Base-by-base conservation (phyloP, 2,797 vertebrate species). In the Columba guinea region DNA sequence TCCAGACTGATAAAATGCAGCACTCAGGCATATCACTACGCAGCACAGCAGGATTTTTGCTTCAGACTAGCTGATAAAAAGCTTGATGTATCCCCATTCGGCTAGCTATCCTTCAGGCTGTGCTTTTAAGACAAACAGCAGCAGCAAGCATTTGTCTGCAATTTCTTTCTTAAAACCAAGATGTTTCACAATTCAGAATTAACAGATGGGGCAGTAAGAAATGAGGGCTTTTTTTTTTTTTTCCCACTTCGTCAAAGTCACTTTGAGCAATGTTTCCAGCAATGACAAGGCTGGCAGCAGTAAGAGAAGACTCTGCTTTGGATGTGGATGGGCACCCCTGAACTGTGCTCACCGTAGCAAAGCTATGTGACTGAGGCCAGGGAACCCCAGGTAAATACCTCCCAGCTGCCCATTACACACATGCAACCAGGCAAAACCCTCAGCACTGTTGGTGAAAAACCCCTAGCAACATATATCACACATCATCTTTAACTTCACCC, bases 121-220 rank as follows among this genome's bases (percentile, higher is more conserved):
- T 70, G 74, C 67, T 95, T 96, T 92, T 89, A 96, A 96, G 86
- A 93, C 92, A 84, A 93, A 91, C 65, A 94, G 78, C 88, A 95
- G 84, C 87, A 94, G 84, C 55, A 73, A 90, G 21, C 71, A 87
- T 90, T 89, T 74, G 75, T 85, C 89, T 93, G 67, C 75, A 80
- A 10, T 53, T 95, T 92, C 94, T 90, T 93, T 74, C 92, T 87
- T 53, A 67, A 93, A 95, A 63, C 49, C 84, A 93, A 84, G 84
- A 64, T 70, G 60, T 37, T 90, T 70, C 69, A 48, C 49, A 84
- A 79, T 67, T 58, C 49, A 35, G 60, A 84, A 73, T 59, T 89
- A 90, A 93, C 71, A 86, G 60, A 92, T 79, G 67, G 71, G 78
- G 64, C 70, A 67, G 44, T 52, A 87, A 90, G 83, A 88, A 96